These are phyloP conservation scores for Coptodon rendalli DNA, from an alignment of 2,113 vertebrate species.

Conservation along the genomic window DNA sequence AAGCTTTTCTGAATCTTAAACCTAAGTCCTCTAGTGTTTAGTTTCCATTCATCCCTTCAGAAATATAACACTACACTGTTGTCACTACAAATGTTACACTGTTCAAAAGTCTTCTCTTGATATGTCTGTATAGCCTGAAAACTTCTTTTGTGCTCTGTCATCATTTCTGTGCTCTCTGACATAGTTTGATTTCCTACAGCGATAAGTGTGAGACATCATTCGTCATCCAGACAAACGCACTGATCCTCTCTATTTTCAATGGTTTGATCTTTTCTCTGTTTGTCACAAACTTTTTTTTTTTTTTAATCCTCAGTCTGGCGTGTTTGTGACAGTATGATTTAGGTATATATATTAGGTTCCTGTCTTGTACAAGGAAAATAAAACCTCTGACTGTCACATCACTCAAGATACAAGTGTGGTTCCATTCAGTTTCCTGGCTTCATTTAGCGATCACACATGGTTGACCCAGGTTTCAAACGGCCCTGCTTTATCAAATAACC, in stretches of 20 bases:
- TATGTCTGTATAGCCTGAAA: not conserved
- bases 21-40: not conserved
- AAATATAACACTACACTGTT: not conserved
- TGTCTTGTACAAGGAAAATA: not conserved
- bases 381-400: not conserved
- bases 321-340: not conserved
- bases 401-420: not conserved
- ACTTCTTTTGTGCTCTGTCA: not conserved
- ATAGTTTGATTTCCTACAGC: not conserved
- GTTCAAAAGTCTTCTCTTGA: not conserved
- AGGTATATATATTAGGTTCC: not conserved
- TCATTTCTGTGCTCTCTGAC: not conserved
- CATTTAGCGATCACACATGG: not conserved
- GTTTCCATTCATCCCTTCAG: not conserved
- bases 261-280: constrained; percentile 7
- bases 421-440: not conserved
- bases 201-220: not conserved
- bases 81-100: not conserved
- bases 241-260: not conserved
- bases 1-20: not conserved
- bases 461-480: not conserved
- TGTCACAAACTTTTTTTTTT: not conserved
- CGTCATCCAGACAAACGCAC: not conserved
- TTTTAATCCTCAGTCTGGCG: not conserved
- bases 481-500: not conserved